Conservation (phyloP, 2,113 vertebrate species). For the Fregetta grallaria region DNA sequence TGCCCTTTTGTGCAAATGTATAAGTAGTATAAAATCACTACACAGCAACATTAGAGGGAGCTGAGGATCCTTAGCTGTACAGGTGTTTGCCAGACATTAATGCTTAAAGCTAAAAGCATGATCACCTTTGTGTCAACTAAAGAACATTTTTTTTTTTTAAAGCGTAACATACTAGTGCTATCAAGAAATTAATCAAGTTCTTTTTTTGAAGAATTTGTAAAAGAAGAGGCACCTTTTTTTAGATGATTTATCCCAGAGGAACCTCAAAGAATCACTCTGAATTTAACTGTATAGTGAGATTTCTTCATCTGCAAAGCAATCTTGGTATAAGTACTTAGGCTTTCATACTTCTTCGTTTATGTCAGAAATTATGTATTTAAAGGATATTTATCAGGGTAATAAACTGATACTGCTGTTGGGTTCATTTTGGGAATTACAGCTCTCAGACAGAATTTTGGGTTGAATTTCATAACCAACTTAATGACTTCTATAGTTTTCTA, state of each 20-base stretch:
- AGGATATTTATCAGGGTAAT: conserved; percentile 15
- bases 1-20: background rate
- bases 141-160: background rate
- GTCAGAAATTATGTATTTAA: conserved; percentile 31
- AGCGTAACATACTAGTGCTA: background rate
- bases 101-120: background rate
- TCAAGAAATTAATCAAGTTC: background rate
- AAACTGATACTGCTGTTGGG: conserved; percentile 4
- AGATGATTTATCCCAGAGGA: background rate
- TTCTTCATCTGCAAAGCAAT: background rate
- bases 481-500: background rate
- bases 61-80: background rate
- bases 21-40: background rate
- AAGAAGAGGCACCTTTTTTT: background rate
- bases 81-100: background rate
- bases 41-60: background rate
- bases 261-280: background rate
- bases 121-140: background rate
- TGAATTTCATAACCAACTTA: conserved; percentile 8
- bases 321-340: background rate
- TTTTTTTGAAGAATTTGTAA: background rate
- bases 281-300: background rate
- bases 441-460: conserved; percentile 20
- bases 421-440: conserved; percentile 26
- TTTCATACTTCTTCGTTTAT: background rate